phyloP scores from a whole-genome alignment of 2,113 vertebrate species.

The Diadophis punctatus region DNA sequence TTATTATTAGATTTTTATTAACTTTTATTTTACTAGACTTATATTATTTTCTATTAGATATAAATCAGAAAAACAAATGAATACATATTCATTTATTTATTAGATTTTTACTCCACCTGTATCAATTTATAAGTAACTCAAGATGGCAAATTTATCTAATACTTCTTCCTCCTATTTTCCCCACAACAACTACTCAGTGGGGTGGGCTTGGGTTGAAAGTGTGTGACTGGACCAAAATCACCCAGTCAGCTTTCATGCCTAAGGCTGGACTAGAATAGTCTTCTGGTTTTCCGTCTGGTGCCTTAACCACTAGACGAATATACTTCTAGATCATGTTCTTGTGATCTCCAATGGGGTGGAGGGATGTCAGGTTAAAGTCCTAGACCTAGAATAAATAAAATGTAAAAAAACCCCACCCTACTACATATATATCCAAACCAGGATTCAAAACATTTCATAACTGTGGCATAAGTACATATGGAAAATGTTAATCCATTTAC shows the following conservation, averaged over 20 bases:
- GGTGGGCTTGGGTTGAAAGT: neutral
- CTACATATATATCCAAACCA: neutral
- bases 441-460: neutral
- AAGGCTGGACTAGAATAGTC: neutral
- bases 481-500: slow-evolving; percentile 51
- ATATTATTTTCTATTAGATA: too few species aligned
- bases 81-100: too few species aligned
- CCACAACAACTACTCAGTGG: neutral
- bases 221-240: neutral
- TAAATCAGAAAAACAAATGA: too few species aligned
- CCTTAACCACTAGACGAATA: neutral
- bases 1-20: neutral
- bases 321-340: neutral
- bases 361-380: neutral
- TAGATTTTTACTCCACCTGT: neutral
- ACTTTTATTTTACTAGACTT: too few species aligned
- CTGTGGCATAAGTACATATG: slow-evolving; percentile 43
- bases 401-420: neutral
- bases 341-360: neutral
- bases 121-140: neutral
- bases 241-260: neutral
- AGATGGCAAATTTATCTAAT: neutral
- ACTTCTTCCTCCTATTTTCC: neutral
- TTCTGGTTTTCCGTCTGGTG: neutral
- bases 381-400: neutral